These are phyloP conservation scores for Zootermopsis nevadensis DNA, from an alignment of 2,888 invertebrate genomes.

Conservation along the genomic window DNA sequence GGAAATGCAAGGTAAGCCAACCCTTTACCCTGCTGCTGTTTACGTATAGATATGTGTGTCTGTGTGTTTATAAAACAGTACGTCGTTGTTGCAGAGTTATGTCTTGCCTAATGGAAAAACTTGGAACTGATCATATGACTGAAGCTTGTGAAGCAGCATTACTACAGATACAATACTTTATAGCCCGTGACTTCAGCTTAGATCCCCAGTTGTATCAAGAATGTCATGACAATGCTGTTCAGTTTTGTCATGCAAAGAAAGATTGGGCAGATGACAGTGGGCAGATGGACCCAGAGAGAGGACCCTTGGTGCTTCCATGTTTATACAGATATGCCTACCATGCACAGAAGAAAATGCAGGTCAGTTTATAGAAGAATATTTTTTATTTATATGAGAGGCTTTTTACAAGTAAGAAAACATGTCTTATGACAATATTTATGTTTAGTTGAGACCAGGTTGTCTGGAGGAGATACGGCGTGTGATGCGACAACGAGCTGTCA, in stretches of 20 bases:
- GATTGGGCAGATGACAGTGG: slow-evolving; percentile 79
- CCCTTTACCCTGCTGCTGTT: too few species aligned
- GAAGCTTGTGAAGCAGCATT: slow-evolving; percentile 90
- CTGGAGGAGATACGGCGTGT: slow-evolving; percentile 87
- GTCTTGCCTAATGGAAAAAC: slow-evolving; percentile 93
- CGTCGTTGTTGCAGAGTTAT: slow-evolving; percentile 72
- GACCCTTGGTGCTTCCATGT: slow-evolving; percentile 89
- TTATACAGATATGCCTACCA: slow-evolving; percentile 75
- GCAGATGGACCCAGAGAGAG: slow-evolving; percentile 80
- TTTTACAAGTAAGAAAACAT: too few species aligned
- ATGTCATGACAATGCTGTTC: slow-evolving; percentile 88
- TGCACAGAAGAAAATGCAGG: slow-evolving; percentile 58
- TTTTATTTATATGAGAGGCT: too few species aligned
- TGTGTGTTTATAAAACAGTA: too few species aligned
- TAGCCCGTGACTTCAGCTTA: slow-evolving; percentile 93
- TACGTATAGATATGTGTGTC: too few species aligned
- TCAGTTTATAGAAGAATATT: slow-evolving; percentile 1
- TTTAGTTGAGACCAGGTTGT: slow-evolving; percentile 66
- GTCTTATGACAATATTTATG: background rate
- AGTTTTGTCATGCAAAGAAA: slow-evolving; percentile 81
- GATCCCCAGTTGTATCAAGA: slow-evolving; percentile 89
- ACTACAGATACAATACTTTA: slow-evolving; percentile 94
- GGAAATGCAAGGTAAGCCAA: slow-evolving; percentile 59
- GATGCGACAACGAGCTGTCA: slow-evolving; percentile 92
- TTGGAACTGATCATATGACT: slow-evolving; percentile 86